A percentile compares a stretch with the other conserved stretches of the same genome.
Evolutionary conservation across 2,113 vertebrate species (phyloP).

Genomic region (Monarcha castaneiventris): DNA sequence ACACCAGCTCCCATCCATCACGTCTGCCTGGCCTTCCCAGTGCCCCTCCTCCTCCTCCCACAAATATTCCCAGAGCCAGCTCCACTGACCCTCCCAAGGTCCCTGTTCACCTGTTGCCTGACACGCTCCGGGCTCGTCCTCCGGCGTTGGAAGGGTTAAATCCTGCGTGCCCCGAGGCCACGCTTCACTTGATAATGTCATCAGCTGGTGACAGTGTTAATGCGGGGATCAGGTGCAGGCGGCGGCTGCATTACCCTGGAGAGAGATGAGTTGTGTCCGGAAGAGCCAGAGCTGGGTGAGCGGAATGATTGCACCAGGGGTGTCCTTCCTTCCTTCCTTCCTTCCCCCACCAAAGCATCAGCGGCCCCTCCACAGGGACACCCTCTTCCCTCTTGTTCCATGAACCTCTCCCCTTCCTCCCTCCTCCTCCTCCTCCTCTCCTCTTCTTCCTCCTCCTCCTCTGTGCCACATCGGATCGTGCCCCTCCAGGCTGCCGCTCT

Average conservation of each 20-base stretch:
- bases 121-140: neutral
- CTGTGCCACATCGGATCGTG: accelerated
- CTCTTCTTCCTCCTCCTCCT: neutral
- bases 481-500: neutral
- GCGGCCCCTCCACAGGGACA: neutral
- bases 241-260: conserved; percentile 29
- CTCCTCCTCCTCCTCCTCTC: neutral
- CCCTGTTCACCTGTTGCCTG: neutral
- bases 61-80: neutral
- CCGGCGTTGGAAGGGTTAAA: conserved; percentile 15
- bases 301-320: neutral
- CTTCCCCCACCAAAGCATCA: neutral
- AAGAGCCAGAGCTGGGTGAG: neutral
- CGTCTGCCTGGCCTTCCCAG: neutral
- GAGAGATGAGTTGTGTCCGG: conserved; percentile 47
- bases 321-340: neutral
- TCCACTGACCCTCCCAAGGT: neutral
- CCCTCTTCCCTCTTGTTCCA: neutral
- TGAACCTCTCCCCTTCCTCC: neutral
- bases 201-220: conserved; percentile 61
- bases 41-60: neutral
- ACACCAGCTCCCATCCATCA: neutral
- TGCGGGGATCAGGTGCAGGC: conserved; percentile 52
- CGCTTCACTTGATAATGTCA: conserved; percentile 51
- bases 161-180: neutral